These are phyloP conservation scores for Daubentonia madagascariensis DNA, from an alignment of 2,113 vertebrate species.

Conservation along the genomic window DNA sequence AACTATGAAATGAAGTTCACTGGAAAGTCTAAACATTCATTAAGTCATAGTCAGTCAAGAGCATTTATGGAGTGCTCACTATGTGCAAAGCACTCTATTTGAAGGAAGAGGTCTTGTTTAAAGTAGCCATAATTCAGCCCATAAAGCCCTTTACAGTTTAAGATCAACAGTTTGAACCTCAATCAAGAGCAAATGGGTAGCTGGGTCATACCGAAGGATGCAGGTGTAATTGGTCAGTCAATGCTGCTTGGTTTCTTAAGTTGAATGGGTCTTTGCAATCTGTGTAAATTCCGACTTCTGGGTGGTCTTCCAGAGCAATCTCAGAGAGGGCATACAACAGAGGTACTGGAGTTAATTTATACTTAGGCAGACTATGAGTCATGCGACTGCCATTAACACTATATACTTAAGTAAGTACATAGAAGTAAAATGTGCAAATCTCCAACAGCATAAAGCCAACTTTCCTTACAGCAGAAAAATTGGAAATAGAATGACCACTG, in stretches of 20 bases:
- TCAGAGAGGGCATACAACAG: conserved; percentile 38
- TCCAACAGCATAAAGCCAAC: conserved; percentile 23
- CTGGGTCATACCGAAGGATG: background rate
- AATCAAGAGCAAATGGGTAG: conserved; percentile 35
- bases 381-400: conserved; percentile 63
- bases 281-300: conserved; percentile 49
- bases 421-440: conserved; percentile 59
- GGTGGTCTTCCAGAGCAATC: conserved; percentile 62
- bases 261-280: conserved; percentile 34
- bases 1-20: conserved; percentile 36
- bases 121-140: conserved; percentile 48
- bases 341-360: conserved; percentile 59
- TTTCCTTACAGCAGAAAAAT: background rate
- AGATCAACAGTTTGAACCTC: conserved; percentile 60
- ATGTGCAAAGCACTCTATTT: conserved; percentile 53
- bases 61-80: conserved; percentile 59
- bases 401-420: conserved; percentile 42
- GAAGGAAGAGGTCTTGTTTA: conserved; percentile 50
- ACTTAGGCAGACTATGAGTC: conserved; percentile 60
- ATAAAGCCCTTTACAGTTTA: conserved; percentile 59
- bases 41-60: background rate
- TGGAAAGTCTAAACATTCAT: background rate
- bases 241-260: background rate
- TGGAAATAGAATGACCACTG: background rate
- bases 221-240: conserved; percentile 27